Conservation (phyloP, 2,797 vertebrate genomes). For the Odontamblyopus rebecca region DNA sequence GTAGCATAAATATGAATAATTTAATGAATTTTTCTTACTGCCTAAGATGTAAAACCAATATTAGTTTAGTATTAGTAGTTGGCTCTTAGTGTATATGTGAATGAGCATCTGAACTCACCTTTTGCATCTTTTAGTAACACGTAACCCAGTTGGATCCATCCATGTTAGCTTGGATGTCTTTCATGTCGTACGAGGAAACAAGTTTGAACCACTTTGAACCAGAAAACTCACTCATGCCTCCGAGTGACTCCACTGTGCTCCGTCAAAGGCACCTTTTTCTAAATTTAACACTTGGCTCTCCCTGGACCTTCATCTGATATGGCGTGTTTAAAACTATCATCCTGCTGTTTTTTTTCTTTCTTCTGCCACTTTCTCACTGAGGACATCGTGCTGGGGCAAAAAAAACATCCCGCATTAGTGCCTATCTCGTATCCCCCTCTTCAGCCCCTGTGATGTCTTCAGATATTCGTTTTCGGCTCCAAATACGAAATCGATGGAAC, state of each 20-base stretch:
- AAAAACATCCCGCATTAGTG: slow-evolving; percentile 10
- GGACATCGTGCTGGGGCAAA: slow-evolving; percentile 6
- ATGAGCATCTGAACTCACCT: background rate
- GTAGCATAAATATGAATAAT: background rate
- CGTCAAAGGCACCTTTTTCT: slow-evolving; percentile 18
- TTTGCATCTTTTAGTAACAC: background rate
- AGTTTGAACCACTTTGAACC: slow-evolving; percentile 4
- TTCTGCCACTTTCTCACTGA: background rate
- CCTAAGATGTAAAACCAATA: background rate
- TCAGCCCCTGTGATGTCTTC: background rate
- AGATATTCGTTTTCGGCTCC: slow-evolving; percentile 7
- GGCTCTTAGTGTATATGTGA: too few species aligned
- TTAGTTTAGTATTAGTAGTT: background rate
- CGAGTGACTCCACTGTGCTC: background rate
- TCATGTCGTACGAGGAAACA: background rate
- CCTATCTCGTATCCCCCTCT: background rate
- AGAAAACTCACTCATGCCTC: slow-evolving; percentile 10
- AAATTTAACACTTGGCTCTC: slow-evolving; percentile 8
- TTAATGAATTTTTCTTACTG: background rate
- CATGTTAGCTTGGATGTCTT: background rate
- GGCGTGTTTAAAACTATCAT: background rate
- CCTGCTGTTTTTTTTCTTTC: background rate
- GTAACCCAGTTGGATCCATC: background rate
- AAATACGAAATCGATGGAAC: slow-evolving; percentile 7
- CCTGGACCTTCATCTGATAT: slow-evolving; percentile 5